Conservation (phyloP, 2,888 invertebrate genomes). For the Vannuccia rotundouncinata region DNA sequence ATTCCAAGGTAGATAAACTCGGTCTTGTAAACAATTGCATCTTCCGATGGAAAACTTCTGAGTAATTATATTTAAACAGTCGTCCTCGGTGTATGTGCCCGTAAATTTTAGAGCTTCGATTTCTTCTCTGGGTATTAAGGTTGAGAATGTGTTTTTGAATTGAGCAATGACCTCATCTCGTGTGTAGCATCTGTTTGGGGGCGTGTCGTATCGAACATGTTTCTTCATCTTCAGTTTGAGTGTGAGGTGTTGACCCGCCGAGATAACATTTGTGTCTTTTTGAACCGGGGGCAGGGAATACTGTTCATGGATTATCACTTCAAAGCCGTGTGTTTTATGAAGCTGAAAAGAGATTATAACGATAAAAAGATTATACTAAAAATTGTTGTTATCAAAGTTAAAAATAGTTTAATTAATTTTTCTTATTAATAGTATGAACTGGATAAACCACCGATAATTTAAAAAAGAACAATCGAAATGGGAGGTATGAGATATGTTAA, state of each 20-base stretch:
- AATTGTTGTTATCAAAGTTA: neutral
- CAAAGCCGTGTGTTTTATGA: neutral
- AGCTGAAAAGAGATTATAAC: neutral
- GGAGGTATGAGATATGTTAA: neutral
- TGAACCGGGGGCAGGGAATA: neutral
- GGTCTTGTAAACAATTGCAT: neutral
- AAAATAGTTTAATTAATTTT: too few relatives aligned
- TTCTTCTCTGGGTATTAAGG: neutral
- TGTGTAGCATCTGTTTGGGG: neutral
- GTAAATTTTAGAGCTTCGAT: neutral
- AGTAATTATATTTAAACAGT: neutral
- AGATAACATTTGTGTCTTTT: neutral
- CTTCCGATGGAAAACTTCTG: neutral
- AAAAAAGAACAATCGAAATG: neutral
- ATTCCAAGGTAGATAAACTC: neutral
- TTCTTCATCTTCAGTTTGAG: neutral
- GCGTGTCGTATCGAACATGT: neutral
- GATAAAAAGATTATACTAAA: neutral
- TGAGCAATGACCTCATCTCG: neutral
- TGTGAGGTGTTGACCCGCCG: neutral
- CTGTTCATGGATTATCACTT: neutral
- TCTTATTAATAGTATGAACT: too few relatives aligned
- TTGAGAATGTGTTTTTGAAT: neutral
- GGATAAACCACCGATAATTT: neutral
- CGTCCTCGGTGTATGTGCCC: neutral